Conservation (phyloP, 2,113 vertebrate species). For the Chinchilla lanigera region DNA sequence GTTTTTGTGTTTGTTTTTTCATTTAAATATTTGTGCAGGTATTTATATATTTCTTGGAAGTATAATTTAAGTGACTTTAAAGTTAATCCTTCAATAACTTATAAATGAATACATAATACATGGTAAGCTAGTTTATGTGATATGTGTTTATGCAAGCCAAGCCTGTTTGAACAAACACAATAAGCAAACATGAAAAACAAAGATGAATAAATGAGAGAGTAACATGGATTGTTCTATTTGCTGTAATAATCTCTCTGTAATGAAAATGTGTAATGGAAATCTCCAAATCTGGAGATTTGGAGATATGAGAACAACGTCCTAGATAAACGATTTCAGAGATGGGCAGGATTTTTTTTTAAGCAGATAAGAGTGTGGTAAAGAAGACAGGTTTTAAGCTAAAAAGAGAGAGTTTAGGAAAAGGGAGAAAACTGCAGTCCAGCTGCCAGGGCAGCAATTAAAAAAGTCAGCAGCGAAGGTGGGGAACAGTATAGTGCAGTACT, state of each 20-base stretch:
- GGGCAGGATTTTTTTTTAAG: not conserved
- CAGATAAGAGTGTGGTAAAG: not conserved
- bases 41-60: not conserved
- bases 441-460: not conserved
- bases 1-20: not conserved
- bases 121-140: not conserved
- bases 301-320: not conserved
- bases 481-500: not conserved
- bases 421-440: not conserved
- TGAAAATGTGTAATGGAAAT: not conserved
- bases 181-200: not conserved
- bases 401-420: not conserved
- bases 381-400: not conserved
- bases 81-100: constrained; percentile 45
- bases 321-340: not conserved
- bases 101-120: not conserved
- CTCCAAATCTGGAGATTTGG: not conserved
- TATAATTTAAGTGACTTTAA: not conserved
- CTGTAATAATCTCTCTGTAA: constrained; percentile 21
- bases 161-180: not conserved
- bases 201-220: not conserved
- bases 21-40: constrained; percentile 20
- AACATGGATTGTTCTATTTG: not conserved
- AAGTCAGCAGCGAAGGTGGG: not conserved
- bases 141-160: not conserved